Percentiles rank a stretch among this genome's conserved stretches.
phyloP scores from a whole-genome alignment of 2,888 invertebrate genomes.

The Acanthoscelides obtectus region DNA sequence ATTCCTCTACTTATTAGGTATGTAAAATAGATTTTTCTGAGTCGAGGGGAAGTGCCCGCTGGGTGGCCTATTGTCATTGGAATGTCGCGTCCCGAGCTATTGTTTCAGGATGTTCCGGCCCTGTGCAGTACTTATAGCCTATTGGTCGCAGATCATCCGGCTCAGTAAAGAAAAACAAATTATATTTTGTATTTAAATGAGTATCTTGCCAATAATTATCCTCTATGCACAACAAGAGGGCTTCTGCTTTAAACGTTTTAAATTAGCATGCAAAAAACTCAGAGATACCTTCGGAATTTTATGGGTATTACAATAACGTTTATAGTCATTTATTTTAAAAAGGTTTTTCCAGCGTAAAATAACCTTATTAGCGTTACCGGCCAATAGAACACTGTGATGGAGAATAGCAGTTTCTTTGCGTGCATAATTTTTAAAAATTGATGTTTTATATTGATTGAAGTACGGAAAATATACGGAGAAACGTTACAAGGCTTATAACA shows the following conservation, averaged over 20 bases:
- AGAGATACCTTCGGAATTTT: background rate
- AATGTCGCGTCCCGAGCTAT: no score
- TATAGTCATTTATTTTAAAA: background rate
- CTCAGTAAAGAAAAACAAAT: slow-evolving; percentile 14
- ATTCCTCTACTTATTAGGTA: no score
- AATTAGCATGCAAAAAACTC: slow-evolving; percentile 8
- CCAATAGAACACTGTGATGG: background rate
- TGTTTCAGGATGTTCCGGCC: background rate
- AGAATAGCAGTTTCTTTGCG: background rate
- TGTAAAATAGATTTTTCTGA: no score
- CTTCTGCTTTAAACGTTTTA: slow-evolving; percentile 11
- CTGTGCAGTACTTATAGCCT: background rate
- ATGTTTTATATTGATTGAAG: background rate
- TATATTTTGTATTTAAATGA: slow-evolving; percentile 15
- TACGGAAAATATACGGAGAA: background rate
- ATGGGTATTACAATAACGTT: background rate
- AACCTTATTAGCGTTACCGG: background rate
- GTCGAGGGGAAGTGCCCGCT: no score
- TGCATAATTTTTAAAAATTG: background rate
- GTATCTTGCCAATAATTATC: slow-evolving; percentile 13
- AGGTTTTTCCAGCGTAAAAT: background rate
- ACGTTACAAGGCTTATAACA: background rate
- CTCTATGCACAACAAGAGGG: slow-evolving; percentile 8
- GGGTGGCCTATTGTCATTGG: no score
- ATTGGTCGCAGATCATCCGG: background rate